These are phyloP conservation scores for Hemaris fuciformis DNA, from an alignment of 2,888 invertebrate species.

Conservation along the genomic window DNA sequence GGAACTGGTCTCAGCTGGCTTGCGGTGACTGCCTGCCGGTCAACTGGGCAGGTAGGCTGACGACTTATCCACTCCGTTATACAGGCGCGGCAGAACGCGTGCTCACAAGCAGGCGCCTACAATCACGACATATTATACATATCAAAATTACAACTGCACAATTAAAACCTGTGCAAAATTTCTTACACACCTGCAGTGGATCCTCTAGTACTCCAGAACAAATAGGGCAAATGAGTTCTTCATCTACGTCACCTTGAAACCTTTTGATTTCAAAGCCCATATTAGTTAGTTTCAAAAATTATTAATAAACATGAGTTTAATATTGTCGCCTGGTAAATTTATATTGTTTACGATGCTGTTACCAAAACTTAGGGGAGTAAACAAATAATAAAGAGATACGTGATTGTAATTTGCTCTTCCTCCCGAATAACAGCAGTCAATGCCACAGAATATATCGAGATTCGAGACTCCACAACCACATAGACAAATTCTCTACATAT, in stretches of 20 bases:
- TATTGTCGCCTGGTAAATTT: not conserved
- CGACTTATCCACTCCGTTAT: conserved; percentile 97
- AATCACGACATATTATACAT: conserved; percentile 22
- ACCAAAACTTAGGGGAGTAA: conserved; percentile 44
- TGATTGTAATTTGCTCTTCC: conserved; percentile 27
- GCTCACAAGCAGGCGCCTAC: conserved; percentile 96
- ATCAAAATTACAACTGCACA: conserved; percentile 12
- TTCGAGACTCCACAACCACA: too few relatives aligned
- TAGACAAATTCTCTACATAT: too few relatives aligned
- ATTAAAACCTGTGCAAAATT: conserved; percentile 17
- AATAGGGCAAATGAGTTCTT: conserved; percentile 97
- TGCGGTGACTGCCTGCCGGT: conserved; percentile 94
- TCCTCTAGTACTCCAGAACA: conserved; percentile 97
- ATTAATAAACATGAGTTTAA: conserved; percentile 41
- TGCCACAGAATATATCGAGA: too few relatives aligned
- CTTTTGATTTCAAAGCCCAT: conserved; percentile 98
- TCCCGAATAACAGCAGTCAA: not conserved
- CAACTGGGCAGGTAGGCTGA: conserved; percentile 97
- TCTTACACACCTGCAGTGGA: conserved; percentile 90
- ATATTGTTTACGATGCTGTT: conserved; percentile 18
- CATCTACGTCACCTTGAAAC: conserved; percentile 97
- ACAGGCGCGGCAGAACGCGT: conserved; percentile 96
- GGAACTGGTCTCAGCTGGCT: conserved; percentile 95
- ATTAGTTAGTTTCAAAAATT: conserved; percentile 44
- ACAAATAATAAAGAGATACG: conserved; percentile 35